Evolutionary conservation across 2,888 invertebrate genomes (phyloP).

Genomic region (Poecilobothrus nobilitatus): DNA sequence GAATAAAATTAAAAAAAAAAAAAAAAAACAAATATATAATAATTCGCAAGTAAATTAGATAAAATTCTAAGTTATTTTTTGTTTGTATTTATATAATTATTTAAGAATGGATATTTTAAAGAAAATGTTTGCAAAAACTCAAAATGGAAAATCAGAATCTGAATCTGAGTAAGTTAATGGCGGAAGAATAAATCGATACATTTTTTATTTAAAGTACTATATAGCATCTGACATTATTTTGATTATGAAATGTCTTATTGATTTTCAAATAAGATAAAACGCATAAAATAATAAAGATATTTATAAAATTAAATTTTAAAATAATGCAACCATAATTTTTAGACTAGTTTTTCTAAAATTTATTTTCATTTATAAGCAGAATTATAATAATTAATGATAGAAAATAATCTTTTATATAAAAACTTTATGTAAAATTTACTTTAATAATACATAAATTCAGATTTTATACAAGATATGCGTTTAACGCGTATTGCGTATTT

Average conservation of each 20-base stretch:
- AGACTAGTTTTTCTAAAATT: too few species aligned
- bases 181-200: neutral
- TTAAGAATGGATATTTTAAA: constrained; percentile 30
- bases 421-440: too few species aligned
- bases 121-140: constrained; percentile 32
- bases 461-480: too few species aligned
- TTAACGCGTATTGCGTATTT: too few species aligned
- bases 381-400: too few species aligned
- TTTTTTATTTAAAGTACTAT: neutral
- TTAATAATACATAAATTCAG: too few species aligned
- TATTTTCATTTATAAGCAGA: too few species aligned
- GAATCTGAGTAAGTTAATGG: constrained; percentile 14
- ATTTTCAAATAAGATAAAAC: neutral
- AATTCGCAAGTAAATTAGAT: neutral
- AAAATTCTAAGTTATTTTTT: neutral
- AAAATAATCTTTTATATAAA: too few species aligned
- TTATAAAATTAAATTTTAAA: too few species aligned
- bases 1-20: neutral
- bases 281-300: neutral
- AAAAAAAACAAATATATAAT: neutral
- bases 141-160: constrained; percentile 26
- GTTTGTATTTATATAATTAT: neutral
- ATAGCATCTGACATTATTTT: neutral
- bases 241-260: neutral
- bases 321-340: too few species aligned